phyloP scores from a whole-genome alignment of 2,113 vertebrate genomes.

The Donacobius atricapilla region DNA sequence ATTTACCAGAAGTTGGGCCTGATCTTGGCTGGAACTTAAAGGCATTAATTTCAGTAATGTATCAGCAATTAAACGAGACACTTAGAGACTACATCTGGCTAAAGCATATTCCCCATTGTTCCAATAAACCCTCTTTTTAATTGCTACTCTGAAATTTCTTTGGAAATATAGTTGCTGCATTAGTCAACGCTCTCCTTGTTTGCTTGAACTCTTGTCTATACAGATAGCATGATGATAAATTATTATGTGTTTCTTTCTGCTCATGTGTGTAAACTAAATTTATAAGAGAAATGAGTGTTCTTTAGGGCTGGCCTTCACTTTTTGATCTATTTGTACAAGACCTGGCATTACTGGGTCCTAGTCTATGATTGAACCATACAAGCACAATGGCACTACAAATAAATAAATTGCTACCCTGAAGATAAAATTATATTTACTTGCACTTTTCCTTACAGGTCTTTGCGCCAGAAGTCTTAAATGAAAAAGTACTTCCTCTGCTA shows the following conservation, averaged over 20 bases:
- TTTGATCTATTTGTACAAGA: neutral
- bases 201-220: neutral
- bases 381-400: neutral
- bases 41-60: conserved; percentile 1
- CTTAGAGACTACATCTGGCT: neutral
- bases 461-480: neutral
- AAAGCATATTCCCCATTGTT: neutral
- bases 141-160: neutral
- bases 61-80: neutral
- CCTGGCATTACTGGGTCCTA: neutral
- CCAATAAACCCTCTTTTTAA: neutral
- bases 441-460: neutral
- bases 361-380: neutral
- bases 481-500: neutral
- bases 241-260: neutral
- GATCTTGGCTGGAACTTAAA: neutral
- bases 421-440: neutral
- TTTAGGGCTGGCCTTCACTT: neutral
- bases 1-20: neutral
- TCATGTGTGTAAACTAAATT: neutral
- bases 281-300: neutral
- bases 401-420: neutral
- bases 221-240: neutral
- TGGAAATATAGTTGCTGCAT: neutral
- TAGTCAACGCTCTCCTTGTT: neutral